These are phyloP conservation scores for Fabriciana adippe DNA, from an alignment of 2,888 invertebrate species.

Conservation along the genomic window DNA sequence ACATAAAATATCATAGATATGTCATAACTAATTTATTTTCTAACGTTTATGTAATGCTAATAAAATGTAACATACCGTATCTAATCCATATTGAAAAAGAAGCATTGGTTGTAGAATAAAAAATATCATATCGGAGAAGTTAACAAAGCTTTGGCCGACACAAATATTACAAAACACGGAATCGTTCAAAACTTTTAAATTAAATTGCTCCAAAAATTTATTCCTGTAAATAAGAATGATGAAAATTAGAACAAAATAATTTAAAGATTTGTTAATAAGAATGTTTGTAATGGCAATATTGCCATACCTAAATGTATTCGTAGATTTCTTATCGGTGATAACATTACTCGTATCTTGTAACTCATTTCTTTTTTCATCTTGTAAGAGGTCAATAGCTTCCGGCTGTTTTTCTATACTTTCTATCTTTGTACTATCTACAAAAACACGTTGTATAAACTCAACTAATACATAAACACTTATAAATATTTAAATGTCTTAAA, in stretches of 20 bases:
- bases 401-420: conserved; percentile 45
- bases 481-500: conserved; percentile 40
- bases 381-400: conserved; percentile 56
- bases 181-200: conserved; percentile 77
- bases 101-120: conserved; percentile 84
- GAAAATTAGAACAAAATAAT: not conserved
- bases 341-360: conserved; percentile 12
- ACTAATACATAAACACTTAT: not conserved
- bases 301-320: conserved; percentile 28
- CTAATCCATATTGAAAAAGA: conserved; percentile 78
- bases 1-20: conserved; percentile 4
- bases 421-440: conserved; percentile 49
- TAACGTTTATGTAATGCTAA: not conserved
- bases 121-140: conserved; percentile 84
- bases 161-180: conserved; percentile 81
- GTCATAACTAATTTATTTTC: not conserved
- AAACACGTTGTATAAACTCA: not conserved
- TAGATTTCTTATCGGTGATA: conserved; percentile 18
- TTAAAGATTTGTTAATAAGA: not conserved
- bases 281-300: not conserved
- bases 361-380: conserved; percentile 26
- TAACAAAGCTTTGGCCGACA: conserved; percentile 83
- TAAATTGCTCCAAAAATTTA: conserved; percentile 62
- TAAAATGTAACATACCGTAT: conserved; percentile 32
- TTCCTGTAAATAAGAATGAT: conserved; percentile 48